Evolutionary conservation across 1,140 invertebrate species (phyloP).

Genomic region (Hylaeus volcanicus): DNA sequence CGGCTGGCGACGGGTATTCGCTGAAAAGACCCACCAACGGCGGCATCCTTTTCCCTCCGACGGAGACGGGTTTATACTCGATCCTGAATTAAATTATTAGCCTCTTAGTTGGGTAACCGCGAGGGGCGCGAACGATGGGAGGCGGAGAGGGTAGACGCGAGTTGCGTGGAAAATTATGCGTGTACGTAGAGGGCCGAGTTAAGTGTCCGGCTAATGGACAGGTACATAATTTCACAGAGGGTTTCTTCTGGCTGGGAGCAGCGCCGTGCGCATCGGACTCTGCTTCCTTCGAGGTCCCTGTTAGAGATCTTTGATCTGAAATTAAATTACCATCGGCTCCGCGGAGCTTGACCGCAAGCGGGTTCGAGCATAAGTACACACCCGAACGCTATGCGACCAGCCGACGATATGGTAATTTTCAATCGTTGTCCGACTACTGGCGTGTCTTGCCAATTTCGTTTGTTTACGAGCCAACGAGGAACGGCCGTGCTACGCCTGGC

Average conservation of each 20-base stretch:
- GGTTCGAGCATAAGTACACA: not conserved
- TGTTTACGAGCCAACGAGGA: constrained; percentile 7
- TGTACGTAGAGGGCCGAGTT: constrained; percentile 32
- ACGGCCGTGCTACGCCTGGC: too few relatives aligned
- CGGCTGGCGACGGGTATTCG: not conserved
- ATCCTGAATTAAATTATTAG: constrained; percentile 60
- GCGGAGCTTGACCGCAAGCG: not conserved
- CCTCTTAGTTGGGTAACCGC: constrained; percentile 44
- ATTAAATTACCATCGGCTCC: constrained; percentile 50
- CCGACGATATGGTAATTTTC: constrained; percentile 38
- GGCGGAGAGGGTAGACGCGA: not conserved
- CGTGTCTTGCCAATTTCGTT: not conserved
- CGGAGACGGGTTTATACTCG: constrained; percentile 43
- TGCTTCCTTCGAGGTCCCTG: not conserved
- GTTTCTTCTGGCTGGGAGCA: constrained; percentile 21
- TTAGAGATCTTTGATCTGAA: constrained; percentile 51
- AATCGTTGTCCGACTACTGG: not conserved
- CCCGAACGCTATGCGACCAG: not conserved
- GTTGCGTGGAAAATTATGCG: constrained; percentile 57
- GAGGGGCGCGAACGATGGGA: not conserved
- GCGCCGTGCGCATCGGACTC: not conserved
- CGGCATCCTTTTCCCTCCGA: constrained; percentile 26
- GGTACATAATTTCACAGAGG: constrained; percentile 56
- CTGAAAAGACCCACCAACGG: constrained; percentile 20
- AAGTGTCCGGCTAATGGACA: constrained; percentile 58